Evolutionary conservation across 2,888 invertebrate genomes (phyloP), one percentile per base, ranked within the genome.

Genomic region (Caenorhabditis sp.): DNA sequence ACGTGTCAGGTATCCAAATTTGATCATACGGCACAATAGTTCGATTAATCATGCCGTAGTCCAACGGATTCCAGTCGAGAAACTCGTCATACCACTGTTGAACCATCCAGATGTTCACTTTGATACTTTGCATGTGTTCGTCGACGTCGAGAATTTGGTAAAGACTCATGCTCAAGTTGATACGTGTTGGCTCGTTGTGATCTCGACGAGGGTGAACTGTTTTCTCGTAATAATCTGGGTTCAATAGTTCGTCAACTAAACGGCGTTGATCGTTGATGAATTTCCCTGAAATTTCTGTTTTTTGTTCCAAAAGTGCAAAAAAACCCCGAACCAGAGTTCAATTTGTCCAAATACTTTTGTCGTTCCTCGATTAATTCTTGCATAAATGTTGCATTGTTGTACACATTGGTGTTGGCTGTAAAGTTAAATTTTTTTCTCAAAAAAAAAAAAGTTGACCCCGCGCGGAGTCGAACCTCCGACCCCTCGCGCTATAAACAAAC

Each of bases 101-200:
- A 19, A 86, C 86, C 84, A 87, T 86, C 87, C 87, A 87, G 6
- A 88, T 84, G 59, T 88, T 88, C 14, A 86, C 84, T 19, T 69
- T 70, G 21, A 87, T 69, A 57, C 81, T 83, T 65, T 87, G 87
- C 43, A 75, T 77, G 19, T 85, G 79, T 57, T 87, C 87, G 50
- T 88, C 83, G 3, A 90, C 89, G 79, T 90, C 90, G 26, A 90
- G 88, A 37, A 90, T 88, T 78, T 90, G 90, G 49, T 89, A 89
- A 24, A 90, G 83, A 14, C 89, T 89, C 78, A 90, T 87, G 62
- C 89, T 89, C 69, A 90, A 88, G 37, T 89, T 89, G 31, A 90
- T 88, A 62, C 89, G 88, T 6, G 84, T 84, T 8, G 85, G 81
- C 10, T 61, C n/a, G 1, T 62, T 60, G 62, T 82, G 81, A 51